Evolutionary conservation across 2,888 invertebrate genomes (phyloP).

Genomic region (Galerucella pusilla): DNA sequence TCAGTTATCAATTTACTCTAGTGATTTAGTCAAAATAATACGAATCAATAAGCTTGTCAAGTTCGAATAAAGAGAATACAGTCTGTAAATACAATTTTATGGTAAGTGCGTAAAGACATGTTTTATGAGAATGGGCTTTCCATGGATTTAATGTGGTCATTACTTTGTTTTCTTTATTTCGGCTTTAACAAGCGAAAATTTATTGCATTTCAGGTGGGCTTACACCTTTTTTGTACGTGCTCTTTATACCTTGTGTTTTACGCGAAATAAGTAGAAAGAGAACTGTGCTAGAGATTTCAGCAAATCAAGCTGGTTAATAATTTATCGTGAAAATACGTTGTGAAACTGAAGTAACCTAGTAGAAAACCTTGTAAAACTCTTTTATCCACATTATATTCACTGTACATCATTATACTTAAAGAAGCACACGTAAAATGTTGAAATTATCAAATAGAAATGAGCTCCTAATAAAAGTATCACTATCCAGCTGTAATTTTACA

Average conservation of each 20-base stretch:
- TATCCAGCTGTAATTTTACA: background rate
- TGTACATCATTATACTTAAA: too few species aligned
- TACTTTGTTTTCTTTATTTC: conserved; percentile 22
- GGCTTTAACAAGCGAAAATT: conserved; percentile 16
- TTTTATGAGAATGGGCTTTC: conserved; percentile 8
- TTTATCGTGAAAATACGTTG: too few species aligned
- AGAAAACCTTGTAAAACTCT: too few species aligned
- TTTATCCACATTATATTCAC: too few species aligned
- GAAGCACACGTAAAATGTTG: too few species aligned
- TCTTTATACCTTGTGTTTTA: background rate
- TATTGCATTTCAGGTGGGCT: background rate
- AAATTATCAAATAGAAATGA: background rate
- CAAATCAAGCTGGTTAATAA: too few species aligned
- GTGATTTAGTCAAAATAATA: too few species aligned
- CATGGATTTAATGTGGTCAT: conserved; percentile 14
- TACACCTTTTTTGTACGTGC: conserved; percentile 9
- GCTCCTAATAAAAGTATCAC: background rate
- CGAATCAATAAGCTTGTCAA: too few species aligned
- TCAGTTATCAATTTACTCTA: too few species aligned
- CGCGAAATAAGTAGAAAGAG: background rate
- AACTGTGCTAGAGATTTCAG: background rate
- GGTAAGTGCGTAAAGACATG: conserved; percentile 18
- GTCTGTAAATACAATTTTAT: conserved; percentile 16
- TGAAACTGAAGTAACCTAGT: too few species aligned
- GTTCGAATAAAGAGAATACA: background rate